Percentiles rank a stretch among this genome's conserved stretches.
Conservation (phyloP, 2,113 vertebrate genomes). For the Tupaia chinensis region DNA sequence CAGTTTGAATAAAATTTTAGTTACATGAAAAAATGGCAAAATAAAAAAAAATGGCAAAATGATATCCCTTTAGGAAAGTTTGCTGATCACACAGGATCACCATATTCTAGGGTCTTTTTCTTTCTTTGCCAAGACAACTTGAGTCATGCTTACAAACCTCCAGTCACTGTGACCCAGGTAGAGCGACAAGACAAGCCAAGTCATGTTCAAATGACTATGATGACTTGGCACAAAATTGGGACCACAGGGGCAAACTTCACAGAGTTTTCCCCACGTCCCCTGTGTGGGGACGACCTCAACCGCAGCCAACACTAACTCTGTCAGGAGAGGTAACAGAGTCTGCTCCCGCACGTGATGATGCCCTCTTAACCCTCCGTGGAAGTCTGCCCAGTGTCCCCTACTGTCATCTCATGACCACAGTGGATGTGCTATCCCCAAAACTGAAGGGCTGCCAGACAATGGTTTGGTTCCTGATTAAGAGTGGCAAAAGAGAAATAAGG, state of each 20-base stretch:
- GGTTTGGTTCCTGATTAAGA: not conserved
- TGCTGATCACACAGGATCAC: not conserved
- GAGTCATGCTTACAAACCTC: not conserved
- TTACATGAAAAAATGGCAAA: not conserved
- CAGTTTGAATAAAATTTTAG: not conserved
- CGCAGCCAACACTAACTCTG: not conserved
- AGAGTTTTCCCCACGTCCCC: not conserved
- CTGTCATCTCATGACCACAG: not conserved
- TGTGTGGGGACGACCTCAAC: not conserved
- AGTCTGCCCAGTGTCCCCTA: not conserved
- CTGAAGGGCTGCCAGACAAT: not conserved
- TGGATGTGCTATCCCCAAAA: not conserved
- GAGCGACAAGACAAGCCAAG: not conserved
- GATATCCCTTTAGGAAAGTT: not conserved
- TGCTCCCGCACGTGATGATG: accelerated
- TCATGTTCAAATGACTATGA: not conserved
- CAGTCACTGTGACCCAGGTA: not conserved
- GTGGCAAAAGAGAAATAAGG: not conserved
- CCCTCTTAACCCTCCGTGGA: not conserved
- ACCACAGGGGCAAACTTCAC: not conserved
- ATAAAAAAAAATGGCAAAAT: no score
- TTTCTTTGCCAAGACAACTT: not conserved
- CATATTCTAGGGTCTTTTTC: not conserved
- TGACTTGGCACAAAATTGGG: not conserved
- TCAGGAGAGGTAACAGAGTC: not conserved